These are phyloP conservation scores for Eciton burchellii DNA, from an alignment of 1,140 invertebrate genomes.

Conservation along the genomic window DNA sequence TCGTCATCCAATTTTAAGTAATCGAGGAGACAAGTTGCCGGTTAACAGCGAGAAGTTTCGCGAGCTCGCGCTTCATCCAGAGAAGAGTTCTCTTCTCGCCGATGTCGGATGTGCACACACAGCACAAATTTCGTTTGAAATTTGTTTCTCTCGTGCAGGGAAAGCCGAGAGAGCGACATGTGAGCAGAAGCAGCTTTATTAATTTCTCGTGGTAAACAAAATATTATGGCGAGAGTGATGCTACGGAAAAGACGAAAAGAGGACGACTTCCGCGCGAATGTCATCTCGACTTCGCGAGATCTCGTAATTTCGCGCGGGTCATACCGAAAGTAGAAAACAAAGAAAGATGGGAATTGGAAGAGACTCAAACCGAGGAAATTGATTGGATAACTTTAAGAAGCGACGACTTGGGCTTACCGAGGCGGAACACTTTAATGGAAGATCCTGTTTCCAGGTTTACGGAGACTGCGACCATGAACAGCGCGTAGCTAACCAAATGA, in stretches of 20 bases:
- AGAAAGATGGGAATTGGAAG: constrained; percentile 29
- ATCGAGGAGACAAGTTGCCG: background rate
- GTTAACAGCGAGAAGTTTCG: constrained; percentile 39
- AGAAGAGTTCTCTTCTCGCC: background rate
- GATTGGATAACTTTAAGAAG: constrained; percentile 64
- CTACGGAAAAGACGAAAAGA: background rate
- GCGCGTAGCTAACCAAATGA: constrained; percentile 52
- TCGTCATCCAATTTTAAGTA: constrained; percentile 6
- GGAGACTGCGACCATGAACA: constrained; percentile 30
- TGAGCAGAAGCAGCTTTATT: constrained; percentile 16
- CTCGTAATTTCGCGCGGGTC: constrained; percentile 10
- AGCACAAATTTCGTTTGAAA: constrained; percentile 24
- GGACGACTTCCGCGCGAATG: background rate
- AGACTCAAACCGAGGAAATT: constrained; percentile 60
- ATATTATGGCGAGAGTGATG: background rate
- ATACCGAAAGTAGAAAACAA: constrained; percentile 14
- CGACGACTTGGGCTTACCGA: constrained; percentile 23
- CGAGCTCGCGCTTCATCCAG: background rate
- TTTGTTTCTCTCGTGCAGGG: background rate
- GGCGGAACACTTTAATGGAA: constrained; percentile 69
- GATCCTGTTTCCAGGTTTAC: constrained; percentile 66
- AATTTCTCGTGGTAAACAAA: constrained; percentile 12
- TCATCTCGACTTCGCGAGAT: constrained; percentile 8
- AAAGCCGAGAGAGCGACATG: constrained; percentile 1
- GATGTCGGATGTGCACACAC: background rate